Evolutionary conservation across 2,888 invertebrate genomes (phyloP).

Genomic region (Rhingia campestris): DNA sequence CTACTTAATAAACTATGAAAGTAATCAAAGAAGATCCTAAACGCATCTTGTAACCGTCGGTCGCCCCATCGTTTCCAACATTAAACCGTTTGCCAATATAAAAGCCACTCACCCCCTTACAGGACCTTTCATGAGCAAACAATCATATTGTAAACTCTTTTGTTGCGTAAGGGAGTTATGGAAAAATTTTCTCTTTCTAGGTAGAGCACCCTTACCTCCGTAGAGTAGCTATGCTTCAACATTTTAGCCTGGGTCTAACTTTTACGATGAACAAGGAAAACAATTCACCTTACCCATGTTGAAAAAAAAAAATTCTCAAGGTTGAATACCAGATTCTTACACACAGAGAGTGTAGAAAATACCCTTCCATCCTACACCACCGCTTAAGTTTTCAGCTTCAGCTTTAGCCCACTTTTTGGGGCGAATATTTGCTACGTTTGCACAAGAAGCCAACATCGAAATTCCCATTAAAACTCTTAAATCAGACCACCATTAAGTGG

Average conservation of each 20-base stretch:
- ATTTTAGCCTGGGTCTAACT: conserved; percentile 49
- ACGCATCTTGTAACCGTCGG: conserved; percentile 12
- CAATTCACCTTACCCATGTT: conserved; percentile 17
- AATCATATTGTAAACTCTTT: conserved; percentile 66
- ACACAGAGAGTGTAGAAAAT: neutral
- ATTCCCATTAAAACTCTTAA: conserved; percentile 70
- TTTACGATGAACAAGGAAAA: conserved; percentile 62
- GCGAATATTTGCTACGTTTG: conserved; percentile 57
- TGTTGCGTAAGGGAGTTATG: conserved; percentile 62
- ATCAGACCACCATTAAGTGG: conserved; percentile 73
- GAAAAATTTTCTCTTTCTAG: conserved; percentile 27
- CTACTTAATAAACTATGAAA: conserved; percentile 65
- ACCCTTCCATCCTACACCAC: neutral
- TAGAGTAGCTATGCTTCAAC: conserved; percentile 18
- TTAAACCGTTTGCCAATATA: neutral
- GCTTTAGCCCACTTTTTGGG: conserved; percentile 1
- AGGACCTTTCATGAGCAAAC: conserved; percentile 24
- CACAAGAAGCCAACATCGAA: conserved; percentile 62
- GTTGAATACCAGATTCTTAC: conserved; percentile 32
- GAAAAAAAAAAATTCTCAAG: conserved; percentile 50
- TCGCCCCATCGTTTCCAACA: neutral
- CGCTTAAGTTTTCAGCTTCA: conserved; percentile 21
- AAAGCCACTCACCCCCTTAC: conserved; percentile 14
- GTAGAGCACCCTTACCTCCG: conserved; percentile 10
- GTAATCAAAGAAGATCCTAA: conserved; percentile 61